Conservation (phyloP, 2,113 vertebrate genomes). For the Cheirogaleus medius region DNA sequence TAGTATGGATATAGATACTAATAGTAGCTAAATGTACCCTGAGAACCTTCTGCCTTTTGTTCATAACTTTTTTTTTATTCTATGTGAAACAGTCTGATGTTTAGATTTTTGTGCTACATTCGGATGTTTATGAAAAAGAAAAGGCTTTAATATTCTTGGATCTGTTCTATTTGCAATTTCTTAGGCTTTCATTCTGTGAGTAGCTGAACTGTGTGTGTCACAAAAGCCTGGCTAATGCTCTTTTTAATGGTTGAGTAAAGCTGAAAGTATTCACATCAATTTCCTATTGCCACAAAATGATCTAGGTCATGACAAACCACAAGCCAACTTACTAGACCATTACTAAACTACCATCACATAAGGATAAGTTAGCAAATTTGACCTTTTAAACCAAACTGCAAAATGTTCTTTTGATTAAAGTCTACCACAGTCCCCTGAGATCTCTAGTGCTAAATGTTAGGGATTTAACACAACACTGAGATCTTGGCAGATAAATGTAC, state of each 20-base stretch:
- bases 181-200: neutral
- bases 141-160: neutral
- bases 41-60: neutral
- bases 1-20: neutral
- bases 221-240: constrained; percentile 40
- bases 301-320: constrained; percentile 66
- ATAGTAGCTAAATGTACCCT: neutral
- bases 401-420: constrained; percentile 79
- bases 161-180: neutral
- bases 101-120: neutral
- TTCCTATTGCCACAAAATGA: constrained; percentile 66
- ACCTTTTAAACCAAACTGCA: constrained; percentile 78
- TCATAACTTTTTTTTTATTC: neutral
- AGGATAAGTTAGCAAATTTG: constrained; percentile 74
- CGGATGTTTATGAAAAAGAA: neutral
- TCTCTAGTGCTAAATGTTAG: constrained; percentile 60
- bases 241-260: constrained; percentile 69
- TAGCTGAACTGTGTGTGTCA: neutral
- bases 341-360: constrained; percentile 68
- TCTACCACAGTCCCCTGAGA: constrained; percentile 64
- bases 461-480: constrained; percentile 73
- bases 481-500: constrained; percentile 74
- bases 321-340: constrained; percentile 75
- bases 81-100: neutral
- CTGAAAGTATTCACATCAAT: constrained; percentile 67